Base-by-base conservation (phyloP, 2,797 vertebrate genomes). In the Rhincodon typus region DNA sequence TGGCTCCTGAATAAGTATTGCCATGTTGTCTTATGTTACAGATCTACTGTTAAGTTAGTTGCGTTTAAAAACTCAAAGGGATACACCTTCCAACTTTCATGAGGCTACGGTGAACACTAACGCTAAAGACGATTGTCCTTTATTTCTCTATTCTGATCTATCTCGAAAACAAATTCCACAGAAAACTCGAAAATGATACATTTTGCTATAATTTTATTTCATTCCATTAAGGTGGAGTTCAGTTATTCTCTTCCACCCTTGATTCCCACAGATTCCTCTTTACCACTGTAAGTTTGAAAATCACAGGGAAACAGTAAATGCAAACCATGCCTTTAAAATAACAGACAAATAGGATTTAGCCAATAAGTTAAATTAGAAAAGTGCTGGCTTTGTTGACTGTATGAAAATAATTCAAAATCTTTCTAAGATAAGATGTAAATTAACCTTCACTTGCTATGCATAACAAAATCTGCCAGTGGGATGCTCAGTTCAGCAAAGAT, bases 11-110 rank as follows among this genome's bases (percentile, higher is more conserved):
- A 95, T 96, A 90, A 15, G 3, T n/a, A 50, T 77, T 88, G 19
- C 5, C 19, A 19, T 70, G 96, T 96, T 46, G n/a, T 46, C 95
- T 95, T 96, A 96, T 74, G 94, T 91, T 62, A 93, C 96, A 88
- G 96, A 21, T 95, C 79, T 84, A n/a, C 95, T 95, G 93, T 96
- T 87, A 96, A 96, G 95, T 38, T 93, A 96, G 88, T 13, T 93
- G 86, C 96, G 96, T 72, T 90, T 96, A 94, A 95, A 95, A 96
- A 87, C 70, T 95, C 93, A 96, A 96, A 77, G 72, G 96, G 27
- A 72, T 30, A n/a, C 27, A 95, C 19, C 79, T 23, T 84, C 38
- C 19, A 6, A 1, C 13, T 38, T 79, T 38, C n/a, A 15, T 38
- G 15, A 79, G 77, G n/a, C 38, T 42, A 4, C 19, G 42, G n/a